Conservation (phyloP, 2,797 vertebrate species). For the Propithecus deckenii region DNA sequence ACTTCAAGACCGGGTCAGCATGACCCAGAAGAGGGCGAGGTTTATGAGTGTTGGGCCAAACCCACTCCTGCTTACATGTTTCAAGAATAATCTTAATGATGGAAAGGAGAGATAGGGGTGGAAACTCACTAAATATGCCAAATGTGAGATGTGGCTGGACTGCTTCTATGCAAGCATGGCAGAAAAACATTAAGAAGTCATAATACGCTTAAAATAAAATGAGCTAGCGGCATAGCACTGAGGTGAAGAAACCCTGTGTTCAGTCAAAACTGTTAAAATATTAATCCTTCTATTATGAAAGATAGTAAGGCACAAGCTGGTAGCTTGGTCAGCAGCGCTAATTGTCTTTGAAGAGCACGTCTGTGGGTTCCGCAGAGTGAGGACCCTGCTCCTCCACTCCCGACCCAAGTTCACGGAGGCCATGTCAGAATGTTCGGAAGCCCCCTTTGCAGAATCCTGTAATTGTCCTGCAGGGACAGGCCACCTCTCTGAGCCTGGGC, state of each 20-base stretch:
- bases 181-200: conserved; percentile 29
- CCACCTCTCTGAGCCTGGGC: no score
- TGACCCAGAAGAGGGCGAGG: conserved; percentile 44
- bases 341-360: neutral
- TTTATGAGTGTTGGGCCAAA: conserved; percentile 51
- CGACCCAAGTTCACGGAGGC: neutral
- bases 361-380: neutral
- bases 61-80: conserved; percentile 39
- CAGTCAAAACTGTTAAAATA: neutral
- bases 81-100: conserved; percentile 60
- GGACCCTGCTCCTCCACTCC: neutral
- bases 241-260: neutral
- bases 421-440: neutral
- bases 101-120: conserved; percentile 55
- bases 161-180: neutral
- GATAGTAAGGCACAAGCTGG: neutral
- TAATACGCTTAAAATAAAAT: neutral
- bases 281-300: neutral
- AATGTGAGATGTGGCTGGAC: neutral
- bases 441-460: neutral
- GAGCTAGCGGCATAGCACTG: neutral
- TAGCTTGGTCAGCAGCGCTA: neutral
- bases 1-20: conserved; percentile 19
- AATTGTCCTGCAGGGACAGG: neutral
- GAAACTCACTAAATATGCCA: conserved; percentile 58